Evolutionary conservation across 1,140 invertebrate species (phyloP), one percentile per base, ranked within the genome.

Genomic region (Melipona quadrifasciata): DNA sequence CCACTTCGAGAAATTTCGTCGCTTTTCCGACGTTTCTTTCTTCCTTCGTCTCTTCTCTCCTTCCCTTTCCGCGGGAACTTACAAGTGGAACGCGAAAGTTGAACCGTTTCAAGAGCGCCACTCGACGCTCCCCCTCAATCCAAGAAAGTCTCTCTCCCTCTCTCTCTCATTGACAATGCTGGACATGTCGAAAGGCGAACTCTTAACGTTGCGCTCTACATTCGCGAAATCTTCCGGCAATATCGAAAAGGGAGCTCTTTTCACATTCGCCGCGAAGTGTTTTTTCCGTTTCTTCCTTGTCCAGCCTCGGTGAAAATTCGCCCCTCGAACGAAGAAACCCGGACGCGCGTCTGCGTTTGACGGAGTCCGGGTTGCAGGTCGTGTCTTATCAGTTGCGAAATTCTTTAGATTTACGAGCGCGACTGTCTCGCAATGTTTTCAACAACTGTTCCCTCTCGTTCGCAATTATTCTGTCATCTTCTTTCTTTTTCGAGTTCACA

Each of bases 21-120:
- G 14, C 6, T 80, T 70, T 31, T 27, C 55, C n/a, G 4, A 4
- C 14, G 0, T 16, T 31, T 17, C 17, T 57, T 0, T 57, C 55
- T 57, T 19, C 6, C 17, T 21, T 21, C 6, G 1, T 24, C 19
- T 27, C 14, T 8, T 17, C 21, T 12, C 2, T 14, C 4, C 21
- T n/a, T 6, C 0, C 47, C 47, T 57, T 57, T 57, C 76, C 12
- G n/a, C 12, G 11, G 57, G 24, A 39, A 67, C 51, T 73, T 76
- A 12, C 72, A 27, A 73, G 55, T 73, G 27, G 70, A 57, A 55
- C 72, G 51, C 2, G 72, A 65, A 82, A 76, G 72, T 82, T 68
- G 72, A 76, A 75, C 57, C 61, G 80, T n/a, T 47, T 27, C 27
- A 21, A 76, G 73, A 57, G 24, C 24, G 1, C 51, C 53, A 39